These are phyloP conservation scores for Zaprionus ghesquierei DNA, from an alignment of 1,140 invertebrate genomes.

Conservation along the genomic window DNA sequence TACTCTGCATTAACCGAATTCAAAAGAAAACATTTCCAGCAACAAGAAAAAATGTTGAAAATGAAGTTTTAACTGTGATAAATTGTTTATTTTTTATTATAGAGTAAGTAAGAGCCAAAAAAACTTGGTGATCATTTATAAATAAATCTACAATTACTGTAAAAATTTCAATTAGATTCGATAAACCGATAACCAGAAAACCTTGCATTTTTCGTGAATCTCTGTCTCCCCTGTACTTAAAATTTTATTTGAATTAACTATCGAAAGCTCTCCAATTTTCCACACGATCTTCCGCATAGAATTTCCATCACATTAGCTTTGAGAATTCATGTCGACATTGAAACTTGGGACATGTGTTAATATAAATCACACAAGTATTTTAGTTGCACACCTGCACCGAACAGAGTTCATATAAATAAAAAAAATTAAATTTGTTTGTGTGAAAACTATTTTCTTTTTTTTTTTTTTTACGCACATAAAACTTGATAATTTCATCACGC, in stretches of 20 bases:
- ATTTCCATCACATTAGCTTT: constrained; percentile 12
- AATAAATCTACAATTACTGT: too few species aligned
- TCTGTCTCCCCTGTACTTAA: too few species aligned
- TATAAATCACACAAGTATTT: constrained; percentile 16
- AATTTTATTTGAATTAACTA: constrained; percentile 10
- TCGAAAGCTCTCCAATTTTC: neutral
- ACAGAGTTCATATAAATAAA: constrained; percentile 10
- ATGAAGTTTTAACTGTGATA: too few species aligned
- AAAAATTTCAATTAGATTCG: too few species aligned
- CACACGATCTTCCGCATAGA: neutral
- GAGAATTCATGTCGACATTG: neutral
- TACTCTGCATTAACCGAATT: too few species aligned
- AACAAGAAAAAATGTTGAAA: too few species aligned
- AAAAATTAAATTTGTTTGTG: constrained; percentile 6
- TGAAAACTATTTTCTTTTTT: constrained; percentile 8
- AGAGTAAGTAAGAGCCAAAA: too few species aligned
- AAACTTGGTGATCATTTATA: too few species aligned
- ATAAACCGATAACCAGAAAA: too few species aligned
- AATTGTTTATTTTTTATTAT: too few species aligned
- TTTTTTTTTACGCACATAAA: neutral
- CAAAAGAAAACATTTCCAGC: too few species aligned
- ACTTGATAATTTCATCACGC: neutral
- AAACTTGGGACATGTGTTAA: neutral
- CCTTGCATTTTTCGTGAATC: too few species aligned
- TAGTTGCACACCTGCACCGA: constrained; percentile 29